Evolutionary conservation across 2,113 vertebrate species (phyloP).

Genomic region (Centropristis striata): DNA sequence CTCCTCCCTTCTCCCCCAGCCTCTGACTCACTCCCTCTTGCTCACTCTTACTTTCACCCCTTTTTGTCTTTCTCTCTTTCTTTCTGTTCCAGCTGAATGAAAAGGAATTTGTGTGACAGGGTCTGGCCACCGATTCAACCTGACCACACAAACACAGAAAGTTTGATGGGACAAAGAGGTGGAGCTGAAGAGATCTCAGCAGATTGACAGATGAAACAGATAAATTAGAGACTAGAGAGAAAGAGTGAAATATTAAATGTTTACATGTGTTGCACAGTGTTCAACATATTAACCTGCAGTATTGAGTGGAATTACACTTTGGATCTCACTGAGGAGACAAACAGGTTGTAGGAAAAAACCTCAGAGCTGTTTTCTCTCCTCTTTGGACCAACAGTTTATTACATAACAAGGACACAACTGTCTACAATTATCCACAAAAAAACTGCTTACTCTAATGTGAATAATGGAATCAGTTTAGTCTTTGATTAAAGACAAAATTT

Average conservation of each 20-base stretch:
- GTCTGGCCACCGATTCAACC: constrained; percentile 62
- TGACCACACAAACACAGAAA: constrained; percentile 63
- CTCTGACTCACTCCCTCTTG: constrained; percentile 53
- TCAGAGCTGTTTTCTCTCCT: neutral
- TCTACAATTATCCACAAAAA: neutral
- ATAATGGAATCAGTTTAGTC: neutral
- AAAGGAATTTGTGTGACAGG: constrained; percentile 75
- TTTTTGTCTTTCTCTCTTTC: constrained; percentile 62
- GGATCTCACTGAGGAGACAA: constrained; percentile 1
- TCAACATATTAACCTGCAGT: neutral
- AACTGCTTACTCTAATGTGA: constrained; percentile 3
- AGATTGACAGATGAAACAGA: neutral
- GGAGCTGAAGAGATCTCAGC: constrained; percentile 12
- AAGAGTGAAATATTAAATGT: neutral
- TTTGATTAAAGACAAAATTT: neutral
- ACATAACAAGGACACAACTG: constrained; percentile 8
- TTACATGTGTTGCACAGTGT: neutral
- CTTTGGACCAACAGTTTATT: constrained; percentile 24
- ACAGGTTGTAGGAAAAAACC: constrained; percentile 5
- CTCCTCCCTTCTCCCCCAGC: constrained; percentile 20
- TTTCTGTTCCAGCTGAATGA: constrained; percentile 69
- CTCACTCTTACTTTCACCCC: constrained; percentile 61
- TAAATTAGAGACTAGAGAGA: neutral
- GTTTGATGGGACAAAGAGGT: constrained; percentile 27
- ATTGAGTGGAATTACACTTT: neutral